Conservation (phyloP, 2,888 invertebrate species). For the Cepaea hortensis region DNA sequence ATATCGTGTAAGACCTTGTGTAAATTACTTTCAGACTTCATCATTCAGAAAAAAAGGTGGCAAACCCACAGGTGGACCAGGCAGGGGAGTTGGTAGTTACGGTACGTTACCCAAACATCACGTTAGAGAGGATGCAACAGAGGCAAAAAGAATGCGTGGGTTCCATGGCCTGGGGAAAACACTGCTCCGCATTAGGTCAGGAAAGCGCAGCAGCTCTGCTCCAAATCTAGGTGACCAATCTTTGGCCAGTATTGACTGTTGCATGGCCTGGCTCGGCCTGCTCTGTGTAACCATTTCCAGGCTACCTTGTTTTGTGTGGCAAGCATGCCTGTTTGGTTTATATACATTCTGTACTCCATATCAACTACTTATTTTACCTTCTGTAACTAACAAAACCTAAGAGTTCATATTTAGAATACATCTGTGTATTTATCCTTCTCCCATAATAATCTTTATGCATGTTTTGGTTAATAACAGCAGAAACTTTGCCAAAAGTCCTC, state of each 20-base stretch:
- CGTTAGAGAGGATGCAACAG: conserved; percentile 56
- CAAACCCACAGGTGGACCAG: background rate
- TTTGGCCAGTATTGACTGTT: background rate
- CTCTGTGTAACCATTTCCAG: conserved; percentile 7
- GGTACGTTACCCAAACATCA: conserved; percentile 71
- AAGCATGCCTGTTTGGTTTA: conserved; percentile 2
- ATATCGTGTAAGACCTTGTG: too few species aligned
- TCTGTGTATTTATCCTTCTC: too few species aligned
- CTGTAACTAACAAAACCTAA: background rate
- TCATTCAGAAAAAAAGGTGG: conserved; percentile 44
- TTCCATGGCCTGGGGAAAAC: conserved; percentile 83
- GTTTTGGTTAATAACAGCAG: too few species aligned
- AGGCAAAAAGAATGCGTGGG: conserved; percentile 58
- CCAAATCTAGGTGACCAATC: conserved; percentile 88
- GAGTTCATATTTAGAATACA: background rate
- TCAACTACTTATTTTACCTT: too few species aligned
- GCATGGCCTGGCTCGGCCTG: conserved; percentile 30
- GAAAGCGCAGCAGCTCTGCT: conserved; percentile 88
- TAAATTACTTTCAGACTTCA: conserved; percentile 6
- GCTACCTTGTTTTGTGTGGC: conserved; percentile 1
- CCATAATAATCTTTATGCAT: too few species aligned
- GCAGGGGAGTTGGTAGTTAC: conserved; percentile 56
- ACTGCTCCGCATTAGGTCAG: conserved; percentile 77
- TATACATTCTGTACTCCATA: background rate
- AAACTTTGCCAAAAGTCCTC: too few species aligned